phyloP scores from a whole-genome alignment of 1,140 invertebrate species.

The Agraylea sexmaculata region DNA sequence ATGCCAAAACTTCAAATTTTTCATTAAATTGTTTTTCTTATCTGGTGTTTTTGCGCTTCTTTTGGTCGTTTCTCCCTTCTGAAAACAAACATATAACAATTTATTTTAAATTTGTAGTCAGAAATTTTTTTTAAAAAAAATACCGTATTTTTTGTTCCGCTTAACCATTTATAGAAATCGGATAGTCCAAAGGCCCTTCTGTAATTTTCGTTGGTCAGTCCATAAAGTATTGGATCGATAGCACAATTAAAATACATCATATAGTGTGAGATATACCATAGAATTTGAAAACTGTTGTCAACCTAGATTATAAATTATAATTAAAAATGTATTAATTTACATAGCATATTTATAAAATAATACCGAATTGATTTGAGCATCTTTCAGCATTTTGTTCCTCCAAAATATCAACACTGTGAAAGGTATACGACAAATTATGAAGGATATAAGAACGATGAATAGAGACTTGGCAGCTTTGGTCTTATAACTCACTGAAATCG shows the following conservation, averaged over 20 bases:
- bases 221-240: constrained; percentile 63
- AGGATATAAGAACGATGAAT: constrained; percentile 53
- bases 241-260: constrained; percentile 58
- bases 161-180: constrained; percentile 32
- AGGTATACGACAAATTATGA: constrained; percentile 53
- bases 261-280: constrained; percentile 55
- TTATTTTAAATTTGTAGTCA: too few relatives aligned
- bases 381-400: constrained; percentile 40
- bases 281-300: constrained; percentile 36
- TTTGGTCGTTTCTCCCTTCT: too few relatives aligned
- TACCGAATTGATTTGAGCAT: constrained; percentile 33
- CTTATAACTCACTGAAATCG: constrained; percentile 46
- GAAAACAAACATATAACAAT: too few relatives aligned
- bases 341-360: constrained; percentile 1
- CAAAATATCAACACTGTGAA: constrained; percentile 55
- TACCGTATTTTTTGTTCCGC: constrained; percentile 14
- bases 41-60: too few relatives aligned
- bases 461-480: constrained; percentile 55
- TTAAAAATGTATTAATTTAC: not conserved
- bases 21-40: too few relatives aligned
- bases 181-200: constrained; percentile 45
- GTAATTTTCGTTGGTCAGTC: constrained; percentile 56
- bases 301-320: constrained; percentile 27
- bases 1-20: too few relatives aligned
- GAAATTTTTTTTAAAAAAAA: too few relatives aligned